A percentile compares a stretch with the other conserved stretches of the same genome.
phyloP scores from a whole-genome alignment of 2,797 vertebrate genomes.

The Iguana delicatissima region DNA sequence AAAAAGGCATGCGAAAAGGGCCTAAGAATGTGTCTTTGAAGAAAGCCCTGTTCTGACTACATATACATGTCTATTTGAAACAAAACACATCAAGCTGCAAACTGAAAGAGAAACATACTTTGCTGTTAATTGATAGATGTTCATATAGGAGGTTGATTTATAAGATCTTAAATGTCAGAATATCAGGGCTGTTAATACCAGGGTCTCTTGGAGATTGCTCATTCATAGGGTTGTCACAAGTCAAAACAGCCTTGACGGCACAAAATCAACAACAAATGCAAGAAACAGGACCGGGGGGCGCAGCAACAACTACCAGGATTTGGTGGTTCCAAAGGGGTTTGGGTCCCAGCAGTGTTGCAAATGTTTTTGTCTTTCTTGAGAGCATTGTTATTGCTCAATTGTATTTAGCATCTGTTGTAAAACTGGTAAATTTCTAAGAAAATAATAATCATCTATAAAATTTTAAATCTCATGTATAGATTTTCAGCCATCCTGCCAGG shows the following conservation, averaged over 20 bases:
- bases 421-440: no score
- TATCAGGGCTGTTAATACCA: background rate
- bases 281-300: background rate
- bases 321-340: no score
- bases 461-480: no score
- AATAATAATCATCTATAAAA: no score
- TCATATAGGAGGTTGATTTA: no score
- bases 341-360: no score
- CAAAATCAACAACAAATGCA: background rate
- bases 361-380: no score
- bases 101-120: background rate
- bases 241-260: background rate
- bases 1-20: no score
- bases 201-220: background rate
- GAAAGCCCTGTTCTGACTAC: background rate
- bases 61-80: background rate
- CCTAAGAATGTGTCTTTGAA: no score
- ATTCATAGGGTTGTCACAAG: background rate
- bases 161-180: background rate
- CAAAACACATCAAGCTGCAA: background rate
- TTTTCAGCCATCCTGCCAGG: no score
- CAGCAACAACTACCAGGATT: background rate
- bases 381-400: no score
- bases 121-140: background rate
- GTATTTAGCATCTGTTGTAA: no score